These are phyloP conservation scores for Ctenomys sociabilis DNA, from an alignment of 2,113 vertebrate species.

Conservation along the genomic window DNA sequence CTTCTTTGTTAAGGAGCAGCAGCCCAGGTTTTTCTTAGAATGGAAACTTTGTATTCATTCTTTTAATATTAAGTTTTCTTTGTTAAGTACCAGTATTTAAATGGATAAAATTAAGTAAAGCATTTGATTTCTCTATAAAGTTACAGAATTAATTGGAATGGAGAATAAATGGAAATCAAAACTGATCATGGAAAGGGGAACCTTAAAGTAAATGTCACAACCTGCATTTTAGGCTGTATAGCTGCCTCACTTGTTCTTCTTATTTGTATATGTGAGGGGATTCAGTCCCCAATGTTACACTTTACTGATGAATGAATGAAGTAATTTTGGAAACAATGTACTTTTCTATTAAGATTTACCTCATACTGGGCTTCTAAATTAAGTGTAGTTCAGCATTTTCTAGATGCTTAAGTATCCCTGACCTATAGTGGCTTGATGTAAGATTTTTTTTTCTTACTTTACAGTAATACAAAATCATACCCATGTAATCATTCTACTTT, in stretches of 20 bases:
- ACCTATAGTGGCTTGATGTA: neutral
- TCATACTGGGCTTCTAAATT: neutral
- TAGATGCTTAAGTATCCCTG: neutral
- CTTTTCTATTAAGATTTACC: neutral
- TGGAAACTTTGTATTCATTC: slow-evolving; percentile 83
- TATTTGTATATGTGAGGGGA: neutral
- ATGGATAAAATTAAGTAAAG: slow-evolving; percentile 88
- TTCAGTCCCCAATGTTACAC: neutral
- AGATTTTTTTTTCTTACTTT: neutral
- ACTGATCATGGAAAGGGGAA: neutral
- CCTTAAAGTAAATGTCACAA: slow-evolving; percentile 36
- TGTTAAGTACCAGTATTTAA: slow-evolving; percentile 72
- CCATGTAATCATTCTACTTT: neutral
- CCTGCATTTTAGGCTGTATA: neutral
- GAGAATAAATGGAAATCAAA: slow-evolving; percentile 56
- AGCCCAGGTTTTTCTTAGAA: slow-evolving; percentile 56
- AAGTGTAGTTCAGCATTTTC: neutral
- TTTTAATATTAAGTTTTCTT: slow-evolving; percentile 86
- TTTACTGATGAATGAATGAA: neutral
- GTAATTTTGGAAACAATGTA: neutral
- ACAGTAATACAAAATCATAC: neutral
- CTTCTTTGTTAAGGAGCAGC: slow-evolving; percentile 60
- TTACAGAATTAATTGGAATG: slow-evolving; percentile 80
- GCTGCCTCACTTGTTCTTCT: neutral
- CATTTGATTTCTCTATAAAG: slow-evolving; percentile 87